Percentiles rank a stretch among this genome's conserved stretches.
Conservation (phyloP, 2,888 invertebrate genomes). For the Ochropacha duplaris region DNA sequence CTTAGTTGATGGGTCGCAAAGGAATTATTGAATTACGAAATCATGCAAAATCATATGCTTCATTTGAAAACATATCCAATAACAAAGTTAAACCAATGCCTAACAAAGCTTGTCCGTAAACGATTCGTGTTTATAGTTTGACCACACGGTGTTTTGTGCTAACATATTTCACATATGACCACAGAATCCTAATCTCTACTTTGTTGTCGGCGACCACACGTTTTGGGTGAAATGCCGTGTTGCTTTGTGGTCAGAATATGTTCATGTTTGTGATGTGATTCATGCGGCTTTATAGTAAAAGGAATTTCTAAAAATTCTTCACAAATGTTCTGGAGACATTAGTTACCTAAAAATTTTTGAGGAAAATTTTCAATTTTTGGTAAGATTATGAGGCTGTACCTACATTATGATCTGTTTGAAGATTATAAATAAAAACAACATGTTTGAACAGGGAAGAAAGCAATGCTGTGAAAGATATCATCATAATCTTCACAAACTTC, state of each 20-base stretch:
- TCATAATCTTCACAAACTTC: no score
- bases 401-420: no score
- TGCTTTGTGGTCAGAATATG: constrained; percentile 11
- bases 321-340: no score
- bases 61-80: not conserved
- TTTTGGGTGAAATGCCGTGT: constrained; percentile 35
- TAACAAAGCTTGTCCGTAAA: not conserved
- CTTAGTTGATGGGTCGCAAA: no score
- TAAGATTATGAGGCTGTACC: no score
- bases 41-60: not conserved
- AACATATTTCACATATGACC: constrained; percentile 37
- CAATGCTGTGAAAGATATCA: no score
- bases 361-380: no score
- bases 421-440: no score
- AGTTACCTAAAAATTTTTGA: no score
- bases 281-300: constrained; percentile 1
- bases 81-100: not conserved
- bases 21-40: not conserved
- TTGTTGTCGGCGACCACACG: constrained; percentile 51
- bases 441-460: no score
- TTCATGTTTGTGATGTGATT: constrained; percentile 1
- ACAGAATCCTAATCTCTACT: constrained; percentile 48
- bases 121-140: not conserved
- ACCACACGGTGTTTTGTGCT: constrained; percentile 7
- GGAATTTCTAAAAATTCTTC: not conserved